Conservation (phyloP, 2,113 vertebrate species). For the Sterna hirundo region DNA sequence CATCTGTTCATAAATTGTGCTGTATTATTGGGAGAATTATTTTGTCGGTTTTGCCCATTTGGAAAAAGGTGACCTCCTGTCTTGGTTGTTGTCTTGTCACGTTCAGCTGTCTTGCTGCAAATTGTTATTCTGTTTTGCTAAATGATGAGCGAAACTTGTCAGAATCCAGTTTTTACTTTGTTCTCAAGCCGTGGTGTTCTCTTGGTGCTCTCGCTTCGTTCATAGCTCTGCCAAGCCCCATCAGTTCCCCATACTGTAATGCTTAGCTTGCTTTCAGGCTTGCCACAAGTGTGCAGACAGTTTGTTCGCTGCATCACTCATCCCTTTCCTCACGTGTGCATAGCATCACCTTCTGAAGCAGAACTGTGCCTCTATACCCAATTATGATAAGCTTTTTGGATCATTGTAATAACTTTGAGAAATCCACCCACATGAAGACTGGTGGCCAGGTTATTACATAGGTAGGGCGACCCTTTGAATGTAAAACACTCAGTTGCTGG, state of each 20-base stretch:
- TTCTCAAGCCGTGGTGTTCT: background rate
- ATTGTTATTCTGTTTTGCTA: background rate
- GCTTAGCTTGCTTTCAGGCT: background rate
- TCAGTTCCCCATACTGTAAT: background rate
- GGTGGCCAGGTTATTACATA: background rate
- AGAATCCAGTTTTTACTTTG: background rate
- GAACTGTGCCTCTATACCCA: background rate
- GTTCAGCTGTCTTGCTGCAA: background rate
- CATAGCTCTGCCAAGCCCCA: background rate
- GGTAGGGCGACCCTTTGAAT: background rate
- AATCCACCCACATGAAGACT: background rate
- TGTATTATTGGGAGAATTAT: background rate
- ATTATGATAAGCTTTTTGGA: background rate
- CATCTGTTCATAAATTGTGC: background rate
- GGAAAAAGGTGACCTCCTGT: background rate
- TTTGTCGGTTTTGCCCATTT: background rate
- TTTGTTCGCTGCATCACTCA: background rate
- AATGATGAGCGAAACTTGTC: background rate
- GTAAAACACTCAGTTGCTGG: background rate
- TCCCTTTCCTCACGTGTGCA: background rate
- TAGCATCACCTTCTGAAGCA: background rate
- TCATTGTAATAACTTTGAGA: background rate
- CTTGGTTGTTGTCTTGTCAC: background rate
- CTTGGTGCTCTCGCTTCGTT: background rate
- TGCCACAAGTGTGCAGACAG: background rate